Base-by-base conservation (phyloP, 2,113 vertebrate species). In the Prunella fulvescens region DNA sequence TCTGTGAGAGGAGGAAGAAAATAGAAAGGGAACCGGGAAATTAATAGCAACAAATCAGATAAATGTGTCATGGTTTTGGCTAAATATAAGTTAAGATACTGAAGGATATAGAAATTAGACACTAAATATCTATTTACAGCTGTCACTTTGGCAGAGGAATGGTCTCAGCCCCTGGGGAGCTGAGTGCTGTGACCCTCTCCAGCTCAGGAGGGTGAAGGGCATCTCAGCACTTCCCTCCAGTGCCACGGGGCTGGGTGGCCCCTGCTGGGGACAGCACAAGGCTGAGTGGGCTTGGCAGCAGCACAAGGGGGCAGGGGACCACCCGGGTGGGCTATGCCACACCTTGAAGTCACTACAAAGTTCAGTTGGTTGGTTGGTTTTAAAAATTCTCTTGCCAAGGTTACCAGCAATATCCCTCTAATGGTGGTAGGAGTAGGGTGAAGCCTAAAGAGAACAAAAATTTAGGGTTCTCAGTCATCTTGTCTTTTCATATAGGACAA, bases 11-110 rank as follows among this genome's bases (percentile, higher is more conserved):
- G 66, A 31, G 54, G 50, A 44, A 51, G 84, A 85, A 90, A 93
- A 94, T 77, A 89, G 65, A 85, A 56, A 81, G 39, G 17, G 67
- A 90, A 86, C 44, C 31, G 50, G 76, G 88, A 95, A 93, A 96
- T 94, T 81, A 94, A 94, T 69, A 90, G 88, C 6, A 33, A 84
- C 88, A 93, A 91, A 93, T 72, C 42, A 86, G 81, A 91, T 58
- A 91, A 76, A 91, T 5, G 31, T 50, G 58, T 42, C 76, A n/a
- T 31, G 64, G 24, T 88, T 95, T 89, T 72, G 48, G 19, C 60
- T 94, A 82, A 94, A 93, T 77, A 14, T 35, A 86, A 83, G 60
- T 60, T 71, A 71, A 78, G 92, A 86, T 56, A 37, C 7, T 6
- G 44, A 70, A 78, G 54, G 64, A 50, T 70, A 39, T 51, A 82